phyloP scores from a whole-genome alignment of 2,888 invertebrate species.

The Chloroclysta siterata region DNA sequence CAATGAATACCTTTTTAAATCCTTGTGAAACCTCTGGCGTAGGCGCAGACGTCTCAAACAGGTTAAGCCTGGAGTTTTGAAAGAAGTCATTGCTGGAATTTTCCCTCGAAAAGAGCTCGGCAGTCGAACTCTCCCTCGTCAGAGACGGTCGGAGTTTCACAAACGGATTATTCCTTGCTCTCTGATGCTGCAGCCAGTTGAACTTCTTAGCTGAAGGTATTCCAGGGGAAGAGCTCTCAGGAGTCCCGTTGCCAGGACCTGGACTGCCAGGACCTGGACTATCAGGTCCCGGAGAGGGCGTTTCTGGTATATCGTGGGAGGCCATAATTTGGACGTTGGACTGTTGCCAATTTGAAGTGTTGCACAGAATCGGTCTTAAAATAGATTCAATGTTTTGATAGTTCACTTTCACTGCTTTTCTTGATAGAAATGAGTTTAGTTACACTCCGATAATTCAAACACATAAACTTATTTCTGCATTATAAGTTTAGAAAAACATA shows the following conservation, averaged over 20 bases:
- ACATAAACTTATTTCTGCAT: not conserved
- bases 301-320: constrained; percentile 59
- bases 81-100: constrained; percentile 76
- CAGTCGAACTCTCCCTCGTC: constrained; percentile 72
- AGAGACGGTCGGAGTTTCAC: constrained; percentile 71
- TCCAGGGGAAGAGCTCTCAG: constrained; percentile 36
- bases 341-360: constrained; percentile 11
- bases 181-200: constrained; percentile 69
- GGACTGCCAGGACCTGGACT: constrained; percentile 4
- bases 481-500: constrained; percentile 7
- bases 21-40: constrained; percentile 66
- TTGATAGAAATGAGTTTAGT: not conserved
- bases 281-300: constrained; percentile 50
- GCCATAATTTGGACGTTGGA: constrained; percentile 33
- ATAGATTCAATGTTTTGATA: constrained; percentile 13
- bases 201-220: constrained; percentile 53
- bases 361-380: constrained; percentile 3
- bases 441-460: not conserved
- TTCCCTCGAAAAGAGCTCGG: constrained; percentile 73
- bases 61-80: constrained; percentile 74
- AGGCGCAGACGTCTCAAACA: constrained; percentile 71
- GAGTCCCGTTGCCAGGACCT: constrained; percentile 1
- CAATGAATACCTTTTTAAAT: constrained; percentile 62
- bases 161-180: constrained; percentile 69
- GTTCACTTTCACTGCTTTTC: constrained; percentile 9